These are phyloP conservation scores for Datnioides undecimradiatus DNA, from an alignment of 2,113 vertebrate genomes.

Conservation along the genomic window DNA sequence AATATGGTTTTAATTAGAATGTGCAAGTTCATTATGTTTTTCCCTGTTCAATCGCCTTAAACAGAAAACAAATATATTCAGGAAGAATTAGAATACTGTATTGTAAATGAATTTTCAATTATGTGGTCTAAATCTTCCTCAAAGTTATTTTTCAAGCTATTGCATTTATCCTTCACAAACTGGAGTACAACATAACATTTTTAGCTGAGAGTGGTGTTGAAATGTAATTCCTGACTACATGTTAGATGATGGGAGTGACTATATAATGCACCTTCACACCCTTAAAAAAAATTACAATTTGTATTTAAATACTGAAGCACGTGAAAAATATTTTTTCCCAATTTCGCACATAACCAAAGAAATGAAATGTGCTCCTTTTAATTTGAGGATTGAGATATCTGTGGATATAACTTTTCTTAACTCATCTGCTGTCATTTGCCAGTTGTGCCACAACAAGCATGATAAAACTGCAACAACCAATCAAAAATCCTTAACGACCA, in stretches of 20 bases:
- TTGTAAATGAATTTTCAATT: slow-evolving; percentile 36
- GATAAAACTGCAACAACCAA: neutral
- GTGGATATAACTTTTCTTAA: neutral
- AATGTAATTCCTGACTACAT: neutral
- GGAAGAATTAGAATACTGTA: slow-evolving; percentile 20
- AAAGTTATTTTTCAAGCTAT: slow-evolving; percentile 10
- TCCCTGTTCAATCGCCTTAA: slow-evolving; percentile 29
- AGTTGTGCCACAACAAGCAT: neutral
- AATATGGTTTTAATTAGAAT: slow-evolving; percentile 66
- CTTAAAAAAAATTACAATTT: neutral
- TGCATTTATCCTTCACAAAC: slow-evolving; percentile 11
- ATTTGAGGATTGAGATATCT: slow-evolving; percentile 7
- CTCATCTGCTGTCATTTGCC: neutral
- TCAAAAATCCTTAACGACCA: neutral
- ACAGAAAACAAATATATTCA: slow-evolving; percentile 42
- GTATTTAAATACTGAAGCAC: neutral
- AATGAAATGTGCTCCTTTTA: neutral
- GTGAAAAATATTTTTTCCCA: neutral
- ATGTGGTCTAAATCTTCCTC: slow-evolving; percentile 20
- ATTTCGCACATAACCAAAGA: slow-evolving; percentile 5
- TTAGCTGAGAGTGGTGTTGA: neutral
- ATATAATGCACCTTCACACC: neutral
- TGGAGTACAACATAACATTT: neutral
- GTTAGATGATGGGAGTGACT: neutral
- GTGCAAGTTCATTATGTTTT: slow-evolving; percentile 31